Percentiles rank a stretch among this genome's conserved stretches.
These are phyloP conservation scores for Lycophotia porphyrea DNA, from an alignment of 2,888 invertebrate genomes.

Conservation along the genomic window DNA sequence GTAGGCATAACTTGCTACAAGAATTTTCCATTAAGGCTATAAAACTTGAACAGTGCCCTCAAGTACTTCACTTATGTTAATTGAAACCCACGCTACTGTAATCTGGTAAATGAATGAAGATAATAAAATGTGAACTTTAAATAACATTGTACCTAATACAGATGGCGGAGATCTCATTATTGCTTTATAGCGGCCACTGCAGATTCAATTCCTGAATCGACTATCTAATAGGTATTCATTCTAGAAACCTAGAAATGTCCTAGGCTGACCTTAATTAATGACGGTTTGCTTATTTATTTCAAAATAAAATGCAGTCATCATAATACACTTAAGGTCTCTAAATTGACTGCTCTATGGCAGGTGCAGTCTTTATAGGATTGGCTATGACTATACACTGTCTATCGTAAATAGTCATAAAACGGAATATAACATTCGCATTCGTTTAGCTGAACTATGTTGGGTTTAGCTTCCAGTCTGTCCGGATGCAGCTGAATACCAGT, in stretches of 20 bases:
- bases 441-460: no score
- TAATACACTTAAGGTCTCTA: not conserved
- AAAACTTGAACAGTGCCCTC: conserved; percentile 39
- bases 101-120: conserved; percentile 37
- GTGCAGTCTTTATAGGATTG: no score
- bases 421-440: no score
- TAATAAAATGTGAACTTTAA: conserved; percentile 24
- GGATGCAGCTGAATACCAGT: not conserved
- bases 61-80: conserved; percentile 61
- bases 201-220: not conserved
- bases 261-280: not conserved
- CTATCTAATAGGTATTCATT: not conserved
- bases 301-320: not conserved
- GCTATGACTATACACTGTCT: not conserved
- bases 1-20: conserved; percentile 44
- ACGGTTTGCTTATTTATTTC: not conserved
- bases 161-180: not conserved
- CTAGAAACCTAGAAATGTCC: not conserved
- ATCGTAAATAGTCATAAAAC: no score
- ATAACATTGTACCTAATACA: not conserved
- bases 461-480: not conserved
- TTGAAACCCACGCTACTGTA: conserved; percentile 44
- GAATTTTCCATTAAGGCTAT: conserved; percentile 57
- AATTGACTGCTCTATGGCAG: not conserved
- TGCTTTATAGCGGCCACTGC: not conserved